Evolutionary conservation across 1,140 invertebrate species (phyloP), one percentile per base, ranked within the genome.

Genomic region (Nephila pilipes): DNA sequence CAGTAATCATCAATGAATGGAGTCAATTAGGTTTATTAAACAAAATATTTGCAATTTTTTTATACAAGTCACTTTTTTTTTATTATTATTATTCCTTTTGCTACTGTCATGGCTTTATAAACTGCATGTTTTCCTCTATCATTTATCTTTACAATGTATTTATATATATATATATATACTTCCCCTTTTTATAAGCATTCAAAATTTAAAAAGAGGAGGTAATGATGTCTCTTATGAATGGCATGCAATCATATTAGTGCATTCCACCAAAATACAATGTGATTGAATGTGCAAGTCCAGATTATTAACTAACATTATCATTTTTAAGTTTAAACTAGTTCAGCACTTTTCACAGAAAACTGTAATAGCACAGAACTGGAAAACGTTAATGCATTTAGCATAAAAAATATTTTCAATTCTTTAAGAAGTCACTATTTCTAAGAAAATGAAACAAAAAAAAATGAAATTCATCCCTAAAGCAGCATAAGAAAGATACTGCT

Each of bases 331-430:
- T 25, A 65, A 65, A 25, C 12, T 80, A 20, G 20, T 54, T 81
- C 79, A n/a, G 46, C 32, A 81, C 29, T 81, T 81, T 46, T 81
- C 22, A n/a, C 81, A 83, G 38, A 55, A 25, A 83, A 83, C 81
- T 57, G 81, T 38, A 2, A 81, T 12, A 81, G 63, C 25, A 25
- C 22, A 25, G 63, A 75, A 69, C 1, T 22, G 8, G 16, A 54
- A 83, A 83, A 83, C 2, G 54, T 83, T 54, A 83, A 55, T 83
- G 46, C 25, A 92, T 85, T 46, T 57, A 36, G 14, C 87, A 92
- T 92, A 92, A 92, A 92, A 60, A 92, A 85, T 85, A 85, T 69
- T 12, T 91, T 91, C 20, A 91, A 65, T 79, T 91, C 38, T 85
- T 32, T 36, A 63, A 65, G 69, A 32, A 32, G 14, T 55, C 18